phyloP scores from a whole-genome alignment of 2,113 vertebrate genomes.

The Dicrurus megarhynchus region DNA sequence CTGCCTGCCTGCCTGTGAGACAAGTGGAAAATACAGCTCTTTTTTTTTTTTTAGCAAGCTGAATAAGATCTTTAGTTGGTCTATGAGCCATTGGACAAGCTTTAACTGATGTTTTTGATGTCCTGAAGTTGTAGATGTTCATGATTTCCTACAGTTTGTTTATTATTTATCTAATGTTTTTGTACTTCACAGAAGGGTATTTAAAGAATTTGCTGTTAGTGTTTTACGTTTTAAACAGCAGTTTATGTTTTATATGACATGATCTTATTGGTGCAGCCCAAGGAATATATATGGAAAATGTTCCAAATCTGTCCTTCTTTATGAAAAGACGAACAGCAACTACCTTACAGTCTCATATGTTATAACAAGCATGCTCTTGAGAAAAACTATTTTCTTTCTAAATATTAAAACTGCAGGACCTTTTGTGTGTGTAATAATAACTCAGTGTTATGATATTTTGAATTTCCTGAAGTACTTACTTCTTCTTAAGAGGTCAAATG shows the following conservation, averaged over 20 bases:
- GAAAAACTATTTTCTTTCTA: background rate
- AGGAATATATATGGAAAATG: background rate
- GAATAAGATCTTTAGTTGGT: background rate
- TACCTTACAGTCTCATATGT: background rate
- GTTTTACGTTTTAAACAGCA: background rate
- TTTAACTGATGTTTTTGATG: background rate
- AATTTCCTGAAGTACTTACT: background rate
- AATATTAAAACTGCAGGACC: background rate
- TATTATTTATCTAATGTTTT: background rate
- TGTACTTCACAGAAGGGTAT: background rate
- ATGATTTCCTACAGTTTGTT: background rate
- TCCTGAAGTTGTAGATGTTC: background rate
- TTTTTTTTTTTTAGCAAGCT: background rate
- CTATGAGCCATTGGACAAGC: background rate
- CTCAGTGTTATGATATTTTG: background rate
- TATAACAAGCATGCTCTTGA: background rate
- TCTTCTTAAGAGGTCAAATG: background rate
- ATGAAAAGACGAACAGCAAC: background rate
- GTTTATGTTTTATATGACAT: background rate
- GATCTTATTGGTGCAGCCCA: background rate
- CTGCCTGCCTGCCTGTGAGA: background rate
- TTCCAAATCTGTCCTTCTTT: background rate
- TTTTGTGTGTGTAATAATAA: background rate
- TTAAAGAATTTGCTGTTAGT: background rate
- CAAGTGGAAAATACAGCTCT: background rate